phyloP scores from a whole-genome alignment of 2,113 vertebrate genomes.

The Oncorhynchus tshawytscha region DNA sequence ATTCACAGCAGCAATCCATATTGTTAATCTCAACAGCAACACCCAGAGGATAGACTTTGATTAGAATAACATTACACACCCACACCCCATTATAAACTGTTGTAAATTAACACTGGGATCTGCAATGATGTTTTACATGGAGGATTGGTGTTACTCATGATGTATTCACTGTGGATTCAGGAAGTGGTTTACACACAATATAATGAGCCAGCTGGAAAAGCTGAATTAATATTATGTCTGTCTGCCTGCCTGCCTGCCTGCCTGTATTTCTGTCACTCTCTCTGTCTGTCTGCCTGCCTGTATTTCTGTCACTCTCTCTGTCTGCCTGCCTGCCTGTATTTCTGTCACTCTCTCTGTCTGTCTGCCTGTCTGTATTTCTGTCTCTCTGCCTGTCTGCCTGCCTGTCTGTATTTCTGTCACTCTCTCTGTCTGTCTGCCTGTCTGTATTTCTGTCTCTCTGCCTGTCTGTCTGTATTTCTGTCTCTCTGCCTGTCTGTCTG shows the following conservation, averaged over 20 bases:
- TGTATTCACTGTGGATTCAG: slow-evolving; percentile 26
- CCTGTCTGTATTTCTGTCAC: too few relatives aligned
- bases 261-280: rapidly evolving
- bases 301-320: rapidly evolving
- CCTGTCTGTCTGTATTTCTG: slow-evolving; percentile 10
- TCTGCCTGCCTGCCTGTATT: too few relatives aligned
- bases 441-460: too few relatives aligned
- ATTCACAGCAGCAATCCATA: slow-evolving; percentile 6
- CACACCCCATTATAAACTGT: too few relatives aligned
- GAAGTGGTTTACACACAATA: slow-evolving; percentile 22
- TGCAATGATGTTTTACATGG: slow-evolving; percentile 28
- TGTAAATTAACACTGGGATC: background rate
- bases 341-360: too few relatives aligned
- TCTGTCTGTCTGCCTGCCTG: too few relatives aligned
- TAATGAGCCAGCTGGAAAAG: background rate
- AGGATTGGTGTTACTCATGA: slow-evolving; percentile 11
- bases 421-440: too few relatives aligned
- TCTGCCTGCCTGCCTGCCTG: too few relatives aligned
- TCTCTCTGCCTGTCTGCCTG: background rate
- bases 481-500: slow-evolving; percentile 6
- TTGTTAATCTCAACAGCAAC: background rate
- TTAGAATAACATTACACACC: slow-evolving; percentile 12
- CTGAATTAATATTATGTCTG: slow-evolving; percentile 4
- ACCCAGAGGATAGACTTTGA: slow-evolving; percentile 13
- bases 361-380: too few relatives aligned